These are phyloP conservation scores for Octodon degus DNA, from an alignment of 2,113 vertebrate genomes.

Conservation along the genomic window DNA sequence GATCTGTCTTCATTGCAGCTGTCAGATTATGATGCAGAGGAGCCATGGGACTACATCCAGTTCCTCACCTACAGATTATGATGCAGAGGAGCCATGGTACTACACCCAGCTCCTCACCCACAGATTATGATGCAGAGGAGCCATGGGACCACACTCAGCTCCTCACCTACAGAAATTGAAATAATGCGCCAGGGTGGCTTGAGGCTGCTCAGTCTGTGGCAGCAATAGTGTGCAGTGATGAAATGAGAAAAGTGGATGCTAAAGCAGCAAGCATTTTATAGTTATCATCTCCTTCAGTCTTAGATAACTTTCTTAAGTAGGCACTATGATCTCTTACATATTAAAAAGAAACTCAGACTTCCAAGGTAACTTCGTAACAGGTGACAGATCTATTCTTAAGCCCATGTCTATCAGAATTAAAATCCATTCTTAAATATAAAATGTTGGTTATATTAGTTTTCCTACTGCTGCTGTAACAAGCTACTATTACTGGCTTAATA, in stretches of 20 bases:
- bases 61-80: not conserved
- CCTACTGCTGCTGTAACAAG: not conserved
- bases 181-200: not conserved
- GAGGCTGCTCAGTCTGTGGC: not conserved
- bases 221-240: not conserved
- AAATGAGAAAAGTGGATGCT: not conserved
- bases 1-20: not conserved
- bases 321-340: not conserved
- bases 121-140: fast-evolving
- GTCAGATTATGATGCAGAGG: fast-evolving
- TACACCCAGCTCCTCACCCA: fast-evolving
- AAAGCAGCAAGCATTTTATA: not conserved
- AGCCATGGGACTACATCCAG: fast-evolving
- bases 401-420: not conserved
- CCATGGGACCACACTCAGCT: fast-evolving
- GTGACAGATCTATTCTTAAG: not conserved
- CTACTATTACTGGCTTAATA: not conserved
- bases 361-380: not conserved
- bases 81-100: not conserved
- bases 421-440: not conserved
- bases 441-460: not conserved
- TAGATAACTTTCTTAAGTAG: not conserved
- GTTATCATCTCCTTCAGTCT: not conserved
- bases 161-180: not conserved
- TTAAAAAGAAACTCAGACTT: not conserved